Evolutionary conservation across 2,113 vertebrate genomes (phyloP), one percentile per base, ranked within the genome.

Genomic region (Dendropsophus ebraccatus): DNA sequence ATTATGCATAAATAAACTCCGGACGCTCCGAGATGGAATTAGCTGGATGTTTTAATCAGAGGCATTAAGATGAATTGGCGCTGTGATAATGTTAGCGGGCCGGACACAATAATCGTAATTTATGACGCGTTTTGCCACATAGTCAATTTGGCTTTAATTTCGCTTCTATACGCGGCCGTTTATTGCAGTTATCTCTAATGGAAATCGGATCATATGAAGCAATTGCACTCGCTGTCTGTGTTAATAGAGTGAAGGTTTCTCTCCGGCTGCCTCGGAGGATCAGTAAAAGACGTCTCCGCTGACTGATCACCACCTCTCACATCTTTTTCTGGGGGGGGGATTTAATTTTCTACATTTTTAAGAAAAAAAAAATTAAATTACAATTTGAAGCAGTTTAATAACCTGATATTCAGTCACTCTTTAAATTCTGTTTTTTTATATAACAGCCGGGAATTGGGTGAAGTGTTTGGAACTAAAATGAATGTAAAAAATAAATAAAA

Each of bases 71-170:
- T 92, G 92, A 93, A 96, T 92, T 90, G 93, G 84, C 89, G 85
- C 88, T 30, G 21, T 2, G 87, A 87, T 87, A 87, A 89, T 77
- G 91, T 90, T 92, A 90, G 92, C 91, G 88, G 88, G 85, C 86
- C 86, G 90, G 92, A 93, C 91, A 92, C 91, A 92, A 88, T 89
- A 88, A 80, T 82, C 87, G 88, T 92, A 93, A 95, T 96, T 95
- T 95, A 95, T 93, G 90, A 93, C 90, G 88, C 85, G 82, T 89
- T 90, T 92, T 95, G 94, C 95, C 94, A 95, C 92, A 94, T 91
- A 95, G 94, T 96, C 95, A 94, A 95, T 95, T 93, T 92, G 88
- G 91, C 92, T 93, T 95, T 95, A 94, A 96, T 96, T 95, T 93
- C 90, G 81, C 90, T 91, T 90, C 88, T 74, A 90, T 92, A 25